A percentile compares a stretch with the other conserved stretches of the same genome.
These are phyloP conservation scores for Mya arenaria DNA, from an alignment of 1,140 invertebrate genomes.

Conservation along the genomic window DNA sequence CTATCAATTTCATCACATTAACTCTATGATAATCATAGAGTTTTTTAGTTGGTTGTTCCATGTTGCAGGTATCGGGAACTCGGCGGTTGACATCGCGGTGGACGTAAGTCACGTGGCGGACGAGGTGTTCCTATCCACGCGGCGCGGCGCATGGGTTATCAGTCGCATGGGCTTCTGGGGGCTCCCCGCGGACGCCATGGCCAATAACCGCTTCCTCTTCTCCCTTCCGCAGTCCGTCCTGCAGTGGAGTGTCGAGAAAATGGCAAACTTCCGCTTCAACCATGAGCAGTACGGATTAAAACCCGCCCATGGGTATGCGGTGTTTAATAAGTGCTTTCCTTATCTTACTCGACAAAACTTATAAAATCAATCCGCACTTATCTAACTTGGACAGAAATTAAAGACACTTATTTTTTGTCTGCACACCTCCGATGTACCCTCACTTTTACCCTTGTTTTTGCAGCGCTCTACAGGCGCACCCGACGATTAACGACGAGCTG, in stretches of 20 bases:
- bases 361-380: too few species aligned
- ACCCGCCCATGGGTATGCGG: conserved; percentile 69
- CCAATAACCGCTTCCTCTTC: conserved; percentile 76
- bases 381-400: too few species aligned
- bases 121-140: conserved; percentile 78
- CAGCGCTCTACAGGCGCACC: conserved; percentile 79
- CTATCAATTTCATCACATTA: too few species aligned
- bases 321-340: too few species aligned
- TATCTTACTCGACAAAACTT: too few species aligned
- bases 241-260: conserved; percentile 76
- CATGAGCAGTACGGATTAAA: conserved; percentile 73
- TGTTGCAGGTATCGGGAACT: conserved; percentile 83
- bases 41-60: not conserved
- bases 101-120: conserved; percentile 82
- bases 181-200: conserved; percentile 77
- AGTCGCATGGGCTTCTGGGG: conserved; percentile 78
- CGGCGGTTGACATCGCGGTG: conserved; percentile 83
- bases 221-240: conserved; percentile 72
- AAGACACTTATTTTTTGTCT: too few species aligned
- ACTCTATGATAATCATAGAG: too few species aligned
- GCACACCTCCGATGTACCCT: too few species aligned
- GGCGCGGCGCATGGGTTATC: conserved; percentile 79
- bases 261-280: conserved; percentile 74
- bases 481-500: conserved; percentile 84
- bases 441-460: conserved; percentile 31